Evolutionary conservation across 2,113 vertebrate genomes (phyloP).

Genomic region (Xyliphius kryptos): DNA sequence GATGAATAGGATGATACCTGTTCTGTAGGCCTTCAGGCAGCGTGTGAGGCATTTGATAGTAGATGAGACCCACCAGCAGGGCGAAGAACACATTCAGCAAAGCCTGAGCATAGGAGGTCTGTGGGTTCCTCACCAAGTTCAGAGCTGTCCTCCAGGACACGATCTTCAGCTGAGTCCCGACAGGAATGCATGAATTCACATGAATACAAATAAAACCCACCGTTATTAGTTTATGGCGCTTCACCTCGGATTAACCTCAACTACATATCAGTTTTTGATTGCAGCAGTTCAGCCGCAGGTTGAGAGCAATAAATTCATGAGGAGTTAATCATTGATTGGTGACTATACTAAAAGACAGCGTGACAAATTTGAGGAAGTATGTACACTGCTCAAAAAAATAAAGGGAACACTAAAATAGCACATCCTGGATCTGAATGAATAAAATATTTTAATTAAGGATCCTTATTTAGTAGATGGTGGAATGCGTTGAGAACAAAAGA

Average conservation of each 20-base stretch:
- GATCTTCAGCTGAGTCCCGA: conserved; percentile 54
- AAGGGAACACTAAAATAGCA: no score
- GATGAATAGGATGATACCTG: conserved; percentile 51
- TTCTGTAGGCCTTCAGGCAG: conserved; percentile 69
- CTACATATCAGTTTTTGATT: not conserved
- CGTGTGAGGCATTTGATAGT: conserved; percentile 64
- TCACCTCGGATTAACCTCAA: not conserved
- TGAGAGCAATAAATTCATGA: not conserved
- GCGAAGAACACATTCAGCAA: conserved; percentile 63
- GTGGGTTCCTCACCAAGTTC: conserved; percentile 67
- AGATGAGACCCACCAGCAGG: conserved; percentile 68
- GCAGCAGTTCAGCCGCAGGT: conserved; percentile 20
- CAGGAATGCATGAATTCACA: no score
- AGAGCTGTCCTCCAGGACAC: conserved; percentile 58
- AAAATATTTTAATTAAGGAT: no score
- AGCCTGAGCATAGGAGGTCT: conserved; percentile 68
- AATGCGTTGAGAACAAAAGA: no score
- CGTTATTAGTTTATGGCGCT: not conserved
- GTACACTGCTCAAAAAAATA: no score
- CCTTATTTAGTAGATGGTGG: no score
- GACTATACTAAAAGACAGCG: not conserved
- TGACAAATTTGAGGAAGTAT: not conserved
- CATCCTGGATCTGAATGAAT: no score
- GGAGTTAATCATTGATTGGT: conserved; percentile 16
- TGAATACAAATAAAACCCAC: no score